A percentile compares a stretch with the other conserved stretches of the same genome.
Conservation (phyloP, 2,888 invertebrate genomes). For the Ernsta delagoae region DNA sequence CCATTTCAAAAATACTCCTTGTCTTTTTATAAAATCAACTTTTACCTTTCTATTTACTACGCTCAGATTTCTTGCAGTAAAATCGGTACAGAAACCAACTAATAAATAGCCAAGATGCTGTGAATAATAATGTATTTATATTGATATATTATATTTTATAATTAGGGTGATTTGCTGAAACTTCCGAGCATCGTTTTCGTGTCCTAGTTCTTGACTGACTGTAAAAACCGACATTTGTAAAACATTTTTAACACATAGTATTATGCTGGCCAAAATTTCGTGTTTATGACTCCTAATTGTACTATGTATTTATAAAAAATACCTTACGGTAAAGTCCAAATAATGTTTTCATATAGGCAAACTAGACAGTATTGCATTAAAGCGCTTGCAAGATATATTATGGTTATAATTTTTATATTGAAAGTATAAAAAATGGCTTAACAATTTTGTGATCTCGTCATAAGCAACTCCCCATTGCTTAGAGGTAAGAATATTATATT, state of each 20-base stretch:
- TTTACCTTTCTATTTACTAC: conserved; percentile 27
- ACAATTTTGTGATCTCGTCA: conserved; percentile 45
- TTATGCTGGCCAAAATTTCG: conserved; percentile 25
- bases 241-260: conserved; percentile 12
- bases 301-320: conserved; percentile 20
- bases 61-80: conserved; percentile 35
- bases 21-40: conserved; percentile 26
- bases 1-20: conserved; percentile 19
- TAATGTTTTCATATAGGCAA: conserved; percentile 21
- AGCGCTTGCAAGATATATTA: conserved; percentile 21
- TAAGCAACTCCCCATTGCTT: conserved; percentile 44
- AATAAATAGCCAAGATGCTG: neutral
- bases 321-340: conserved; percentile 33
- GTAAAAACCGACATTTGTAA: conserved; percentile 17
- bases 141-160: neutral
- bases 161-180: conserved; percentile 1
- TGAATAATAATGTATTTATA: neutral
- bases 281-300: conserved; percentile 15
- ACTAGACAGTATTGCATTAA: conserved; percentile 32
- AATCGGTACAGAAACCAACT: neutral
- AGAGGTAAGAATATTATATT: conserved; percentile 46
- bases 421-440: conserved; percentile 39
- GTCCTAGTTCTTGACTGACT: conserved; percentile 31
- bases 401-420: conserved; percentile 30
- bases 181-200: conserved; percentile 8